Base-by-base conservation (phyloP, 2,797 vertebrate species). In the Lindbergichthys nudifrons region DNA sequence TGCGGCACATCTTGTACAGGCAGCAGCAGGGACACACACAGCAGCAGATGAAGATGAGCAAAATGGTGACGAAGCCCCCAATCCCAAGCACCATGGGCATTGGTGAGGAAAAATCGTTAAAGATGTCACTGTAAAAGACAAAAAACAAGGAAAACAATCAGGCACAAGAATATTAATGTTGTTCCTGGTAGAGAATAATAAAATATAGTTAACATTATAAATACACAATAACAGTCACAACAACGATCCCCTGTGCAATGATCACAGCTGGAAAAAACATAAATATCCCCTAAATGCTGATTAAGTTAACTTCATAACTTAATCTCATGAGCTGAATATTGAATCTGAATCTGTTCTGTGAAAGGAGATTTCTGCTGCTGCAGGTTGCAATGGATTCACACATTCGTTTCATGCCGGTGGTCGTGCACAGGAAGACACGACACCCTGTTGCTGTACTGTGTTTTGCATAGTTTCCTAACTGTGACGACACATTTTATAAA, bases 1-100 rank as follows among this genome's bases (percentile, higher is more conserved):
- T 94, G 76, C 96, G 88, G 82, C 97, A 98, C 65, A 95, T 90
- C 89, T 97, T 97, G 91, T 99, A 98, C 48, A 98, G 75, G 82
- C 95, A 97, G 92, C 97, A 98, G 89, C 97, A 98, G 2, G 97
- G 97, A 18, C 97, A 99, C 26, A 96, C 93, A 70, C 96, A 96
- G 90, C 98, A 99, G 86, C 94, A 74, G 80, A 98, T 81, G 73
- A 95, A 58, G 70, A 95, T 16, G 1, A 96, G 42, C 19, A 95
- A 12, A 63, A 89, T 2, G 42, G 93, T 8, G 13, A 89, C 50
- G 10, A 69, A 53, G 39, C 76, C 1, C 1, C 62, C 65, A 41
- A 96, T 10, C n/a, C 90, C 80, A 4, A 92, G 0, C 1, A 88
- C 82, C 50, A 95, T 23, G 0, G 89, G 8, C 0, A 81, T 0